Evolutionary conservation across 2,888 invertebrate genomes (phyloP).

Genomic region (Mythimna loreyi): DNA sequence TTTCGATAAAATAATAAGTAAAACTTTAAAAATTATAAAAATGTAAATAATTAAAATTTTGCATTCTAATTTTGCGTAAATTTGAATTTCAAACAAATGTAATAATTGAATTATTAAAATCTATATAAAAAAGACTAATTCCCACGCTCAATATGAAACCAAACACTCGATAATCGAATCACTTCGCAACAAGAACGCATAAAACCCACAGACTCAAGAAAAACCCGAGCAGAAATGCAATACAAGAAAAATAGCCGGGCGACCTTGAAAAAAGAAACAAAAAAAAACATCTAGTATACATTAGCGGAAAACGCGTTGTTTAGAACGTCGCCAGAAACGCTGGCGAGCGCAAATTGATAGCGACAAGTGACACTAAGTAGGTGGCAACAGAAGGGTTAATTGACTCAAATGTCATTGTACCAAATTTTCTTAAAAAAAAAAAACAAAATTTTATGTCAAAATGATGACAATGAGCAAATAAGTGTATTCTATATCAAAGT

Average conservation of each 20-base stretch:
- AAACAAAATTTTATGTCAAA: no score
- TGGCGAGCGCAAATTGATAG: slow-evolving; percentile 83
- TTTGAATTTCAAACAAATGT: not conserved
- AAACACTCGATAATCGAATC: slow-evolving; percentile 24
- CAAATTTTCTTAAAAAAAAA: no score
- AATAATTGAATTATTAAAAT: not conserved
- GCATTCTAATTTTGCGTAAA: not conserved
- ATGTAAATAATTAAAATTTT: no score
- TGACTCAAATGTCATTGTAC: not conserved
- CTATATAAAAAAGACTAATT: not conserved
- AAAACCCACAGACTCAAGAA: slow-evolving; percentile 65
- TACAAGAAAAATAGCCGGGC: slow-evolving; percentile 76
- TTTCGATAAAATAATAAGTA: not conserved
- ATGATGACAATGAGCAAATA: no score
- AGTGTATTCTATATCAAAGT: no score
- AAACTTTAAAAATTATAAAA: not conserved
- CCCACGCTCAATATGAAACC: slow-evolving; percentile 13
- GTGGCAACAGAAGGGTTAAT: slow-evolving; percentile 28
- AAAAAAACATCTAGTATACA: slow-evolving; percentile 67
- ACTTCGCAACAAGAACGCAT: slow-evolving; percentile 30
- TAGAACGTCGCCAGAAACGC: slow-evolving; percentile 78
- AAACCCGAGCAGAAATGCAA: slow-evolving; percentile 75
- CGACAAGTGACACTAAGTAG: slow-evolving; percentile 66
- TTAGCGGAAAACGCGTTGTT: slow-evolving; percentile 79
- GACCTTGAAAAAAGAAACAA: slow-evolving; percentile 79